Conservation (phyloP, 2,113 vertebrate species). For the Rhynchomys soricoides region DNA sequence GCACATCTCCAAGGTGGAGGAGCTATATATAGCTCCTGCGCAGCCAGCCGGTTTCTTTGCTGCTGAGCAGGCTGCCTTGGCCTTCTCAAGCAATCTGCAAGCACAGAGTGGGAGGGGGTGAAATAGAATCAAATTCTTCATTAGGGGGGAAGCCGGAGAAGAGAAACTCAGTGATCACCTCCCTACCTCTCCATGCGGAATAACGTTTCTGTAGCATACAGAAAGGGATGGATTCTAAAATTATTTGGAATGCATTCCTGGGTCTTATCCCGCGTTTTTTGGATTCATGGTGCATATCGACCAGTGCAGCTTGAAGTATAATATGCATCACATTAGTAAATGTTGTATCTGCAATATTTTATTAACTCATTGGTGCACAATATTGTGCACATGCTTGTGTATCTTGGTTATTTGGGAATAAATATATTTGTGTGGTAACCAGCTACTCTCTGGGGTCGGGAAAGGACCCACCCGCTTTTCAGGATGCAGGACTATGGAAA, state of each 20-base stretch:
- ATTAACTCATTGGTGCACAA: not conserved
- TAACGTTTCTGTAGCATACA: not conserved
- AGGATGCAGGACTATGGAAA: not conserved
- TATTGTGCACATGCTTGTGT: not conserved
- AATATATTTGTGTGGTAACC: not conserved
- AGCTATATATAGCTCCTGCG: constrained; percentile 77
- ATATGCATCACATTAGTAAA: not conserved
- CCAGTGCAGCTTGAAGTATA: not conserved
- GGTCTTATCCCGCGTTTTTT: constrained; percentile 21
- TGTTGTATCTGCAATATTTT: not conserved
- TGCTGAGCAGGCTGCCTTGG: constrained; percentile 70
- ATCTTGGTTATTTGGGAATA: not conserved
- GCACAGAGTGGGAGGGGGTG: constrained; percentile 64
- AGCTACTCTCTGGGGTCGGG: not conserved
- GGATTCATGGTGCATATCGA: not conserved
- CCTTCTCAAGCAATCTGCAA: constrained; percentile 71
- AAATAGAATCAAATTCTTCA: constrained; percentile 56
- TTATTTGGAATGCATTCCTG: constrained; percentile 47
- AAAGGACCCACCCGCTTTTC: not conserved
- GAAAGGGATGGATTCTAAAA: constrained; percentile 5
- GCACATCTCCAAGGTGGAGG: constrained; percentile 73
- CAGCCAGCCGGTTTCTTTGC: constrained; percentile 62
- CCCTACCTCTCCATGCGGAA: not conserved
- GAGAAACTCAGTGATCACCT: constrained; percentile 1
- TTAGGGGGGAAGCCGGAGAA: constrained; percentile 39